Evolutionary conservation across 2,888 invertebrate species (phyloP).

Genomic region (Tenthredo amoena): DNA sequence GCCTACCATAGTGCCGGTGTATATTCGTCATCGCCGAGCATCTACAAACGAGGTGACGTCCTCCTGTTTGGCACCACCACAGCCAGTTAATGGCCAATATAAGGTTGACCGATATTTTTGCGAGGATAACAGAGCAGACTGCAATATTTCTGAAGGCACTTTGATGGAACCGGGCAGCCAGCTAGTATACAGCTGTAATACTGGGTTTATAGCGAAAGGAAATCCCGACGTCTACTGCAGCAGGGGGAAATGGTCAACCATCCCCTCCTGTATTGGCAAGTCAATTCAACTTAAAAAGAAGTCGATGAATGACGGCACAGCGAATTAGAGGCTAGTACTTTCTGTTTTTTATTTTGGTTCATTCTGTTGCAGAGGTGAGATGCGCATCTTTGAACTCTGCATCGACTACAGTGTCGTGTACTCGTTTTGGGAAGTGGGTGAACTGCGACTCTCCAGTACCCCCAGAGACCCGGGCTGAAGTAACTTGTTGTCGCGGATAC

Average conservation of each 20-base stretch:
- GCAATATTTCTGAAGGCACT: constrained; percentile 58
- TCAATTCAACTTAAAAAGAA: not conserved
- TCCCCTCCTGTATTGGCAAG: constrained; percentile 69
- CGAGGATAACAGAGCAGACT: constrained; percentile 57
- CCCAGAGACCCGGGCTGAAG: constrained; percentile 65
- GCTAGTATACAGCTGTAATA: constrained; percentile 69
- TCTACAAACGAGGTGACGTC: not conserved
- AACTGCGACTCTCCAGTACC: constrained; percentile 63
- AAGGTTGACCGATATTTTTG: constrained; percentile 67
- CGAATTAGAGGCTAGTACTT: not conserved
- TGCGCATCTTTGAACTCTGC: constrained; percentile 14
- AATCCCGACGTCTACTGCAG: constrained; percentile 66
- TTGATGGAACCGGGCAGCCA: constrained; percentile 66
- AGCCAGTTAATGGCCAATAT: constrained; percentile 70
- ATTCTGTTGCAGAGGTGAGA: constrained; percentile 6
- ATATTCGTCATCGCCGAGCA: not conserved
- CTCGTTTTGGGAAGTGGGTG: not conserved
- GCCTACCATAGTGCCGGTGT: not conserved
- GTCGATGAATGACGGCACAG: not conserved
- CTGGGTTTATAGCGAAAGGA: constrained; percentile 65
- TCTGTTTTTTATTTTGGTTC: not conserved
- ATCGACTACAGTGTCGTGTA: not conserved
- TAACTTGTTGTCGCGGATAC: constrained; percentile 69
- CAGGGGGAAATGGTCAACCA: constrained; percentile 66
- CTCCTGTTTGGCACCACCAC: constrained; percentile 65